These are phyloP conservation scores for Oedothorax gibbosus DNA, from an alignment of 1,140 invertebrate genomes.

Conservation along the genomic window DNA sequence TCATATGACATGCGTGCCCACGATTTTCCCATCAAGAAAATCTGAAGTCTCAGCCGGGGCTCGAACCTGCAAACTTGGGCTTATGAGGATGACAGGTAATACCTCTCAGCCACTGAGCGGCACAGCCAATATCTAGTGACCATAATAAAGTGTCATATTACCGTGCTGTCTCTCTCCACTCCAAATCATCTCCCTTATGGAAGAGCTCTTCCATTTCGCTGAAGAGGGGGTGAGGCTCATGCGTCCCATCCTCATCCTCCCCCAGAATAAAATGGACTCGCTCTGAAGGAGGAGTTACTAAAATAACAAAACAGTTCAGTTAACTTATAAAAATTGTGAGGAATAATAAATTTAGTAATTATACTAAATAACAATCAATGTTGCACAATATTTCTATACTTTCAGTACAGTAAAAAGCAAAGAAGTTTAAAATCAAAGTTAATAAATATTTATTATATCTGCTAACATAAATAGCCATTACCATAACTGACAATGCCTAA, in stretches of 20 bases:
- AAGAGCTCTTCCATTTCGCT: slow-evolving; percentile 90
- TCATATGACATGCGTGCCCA: too few species aligned
- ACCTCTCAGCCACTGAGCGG: too few species aligned
- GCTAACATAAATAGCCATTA: too few species aligned
- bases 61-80: too few species aligned
- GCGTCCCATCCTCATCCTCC: slow-evolving; percentile 79
- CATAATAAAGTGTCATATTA: slow-evolving; percentile 63
- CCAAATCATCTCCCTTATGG: slow-evolving; percentile 84
- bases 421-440: background rate
- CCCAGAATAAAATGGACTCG: slow-evolving; percentile 97
- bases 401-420: background rate
- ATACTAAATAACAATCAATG: background rate
- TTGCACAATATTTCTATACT: background rate
- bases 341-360: too few species aligned
- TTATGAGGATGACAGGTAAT: too few species aligned
- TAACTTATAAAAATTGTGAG: too few species aligned
- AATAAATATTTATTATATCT: background rate
- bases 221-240: slow-evolving; percentile 75
- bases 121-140: too few species aligned
- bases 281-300: slow-evolving; percentile 78
- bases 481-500: too few species aligned
- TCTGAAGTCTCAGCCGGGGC: too few species aligned
- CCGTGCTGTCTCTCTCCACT: slow-evolving; percentile 97
- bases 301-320: background rate
- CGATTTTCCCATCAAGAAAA: too few species aligned